phyloP scores from a whole-genome alignment of 2,113 vertebrate species.

The Calyptommatus sinebrachiatus region DNA sequence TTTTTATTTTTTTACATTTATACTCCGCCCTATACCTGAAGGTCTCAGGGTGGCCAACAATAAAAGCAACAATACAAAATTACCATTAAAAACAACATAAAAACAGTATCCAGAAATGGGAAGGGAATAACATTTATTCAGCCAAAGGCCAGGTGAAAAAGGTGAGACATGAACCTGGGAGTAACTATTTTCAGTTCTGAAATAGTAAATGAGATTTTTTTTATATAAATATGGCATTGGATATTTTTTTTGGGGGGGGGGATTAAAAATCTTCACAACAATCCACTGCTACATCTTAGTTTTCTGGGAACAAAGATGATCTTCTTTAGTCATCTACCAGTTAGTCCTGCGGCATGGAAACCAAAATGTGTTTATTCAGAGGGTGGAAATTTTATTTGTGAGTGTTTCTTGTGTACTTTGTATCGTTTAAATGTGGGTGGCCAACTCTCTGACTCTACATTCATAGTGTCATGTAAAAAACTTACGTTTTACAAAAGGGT shows the following conservation, averaged over 20 bases:
- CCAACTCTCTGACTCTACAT: neutral
- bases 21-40: too few relatives aligned
- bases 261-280: conserved; percentile 19
- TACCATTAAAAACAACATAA: too few relatives aligned
- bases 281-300: conserved; percentile 16
- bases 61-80: too few relatives aligned
- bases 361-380: conserved; percentile 29
- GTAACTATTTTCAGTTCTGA: conserved; percentile 64
- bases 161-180: conserved; percentile 12
- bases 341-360: conserved; percentile 26
- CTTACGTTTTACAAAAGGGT: neutral
- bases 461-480: neutral
- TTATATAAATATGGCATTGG: conserved; percentile 56
- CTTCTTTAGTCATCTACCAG: conserved; percentile 33
- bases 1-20: too few relatives aligned
- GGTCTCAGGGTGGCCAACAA: too few relatives aligned
- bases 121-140: too few relatives aligned
- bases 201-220: conserved; percentile 45
- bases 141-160: too few relatives aligned
- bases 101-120: too few relatives aligned
- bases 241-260: neutral
- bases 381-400: neutral
- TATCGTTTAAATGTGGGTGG: neutral
- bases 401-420: conserved; percentile 15
- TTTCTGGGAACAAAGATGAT: conserved; percentile 38